Conservation (phyloP, 1,140 invertebrate genomes). For the Asbolus verrucosus region DNA sequence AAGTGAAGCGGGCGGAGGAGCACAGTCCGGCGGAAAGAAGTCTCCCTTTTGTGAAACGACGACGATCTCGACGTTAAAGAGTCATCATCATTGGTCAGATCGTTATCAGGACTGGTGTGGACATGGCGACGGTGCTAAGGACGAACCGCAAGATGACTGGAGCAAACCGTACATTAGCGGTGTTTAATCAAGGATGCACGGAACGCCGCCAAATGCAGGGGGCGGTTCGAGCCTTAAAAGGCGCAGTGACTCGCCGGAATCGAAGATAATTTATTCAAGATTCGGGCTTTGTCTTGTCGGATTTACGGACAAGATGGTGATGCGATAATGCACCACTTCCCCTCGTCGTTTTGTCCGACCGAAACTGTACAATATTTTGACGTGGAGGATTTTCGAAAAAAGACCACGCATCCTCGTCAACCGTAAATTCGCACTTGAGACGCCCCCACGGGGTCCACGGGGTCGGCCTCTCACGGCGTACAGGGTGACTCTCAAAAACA, state of each 20-base stretch:
- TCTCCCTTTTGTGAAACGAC: slow-evolving; percentile 26
- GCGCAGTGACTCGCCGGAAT: slow-evolving; percentile 15
- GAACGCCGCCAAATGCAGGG: slow-evolving; percentile 27
- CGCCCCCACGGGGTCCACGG: too few species aligned
- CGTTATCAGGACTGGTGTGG: slow-evolving; percentile 20
- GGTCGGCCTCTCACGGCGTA: too few species aligned
- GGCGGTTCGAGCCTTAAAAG: slow-evolving; percentile 27
- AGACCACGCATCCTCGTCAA: background rate
- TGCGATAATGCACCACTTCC: slow-evolving; percentile 19
- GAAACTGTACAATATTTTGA: slow-evolving; percentile 12
- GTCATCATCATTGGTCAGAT: slow-evolving; percentile 35
- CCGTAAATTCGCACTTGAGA: background rate
- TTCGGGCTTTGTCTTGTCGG: slow-evolving; percentile 32
- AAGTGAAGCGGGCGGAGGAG: background rate
- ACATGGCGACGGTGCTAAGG: slow-evolving; percentile 24
- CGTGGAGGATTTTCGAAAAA: slow-evolving; percentile 1
- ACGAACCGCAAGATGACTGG: slow-evolving; percentile 28
- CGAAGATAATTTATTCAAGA: slow-evolving; percentile 31
- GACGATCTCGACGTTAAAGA: slow-evolving; percentile 28
- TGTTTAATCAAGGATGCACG: slow-evolving; percentile 31
- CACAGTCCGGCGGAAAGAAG: too few species aligned
- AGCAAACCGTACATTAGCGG: slow-evolving; percentile 25
- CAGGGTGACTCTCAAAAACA: too few species aligned
- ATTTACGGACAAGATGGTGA: slow-evolving; percentile 34
- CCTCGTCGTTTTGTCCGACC: background rate